phyloP scores from a whole-genome alignment of 2,797 vertebrate species.

The Crenichthys baileyi region DNA sequence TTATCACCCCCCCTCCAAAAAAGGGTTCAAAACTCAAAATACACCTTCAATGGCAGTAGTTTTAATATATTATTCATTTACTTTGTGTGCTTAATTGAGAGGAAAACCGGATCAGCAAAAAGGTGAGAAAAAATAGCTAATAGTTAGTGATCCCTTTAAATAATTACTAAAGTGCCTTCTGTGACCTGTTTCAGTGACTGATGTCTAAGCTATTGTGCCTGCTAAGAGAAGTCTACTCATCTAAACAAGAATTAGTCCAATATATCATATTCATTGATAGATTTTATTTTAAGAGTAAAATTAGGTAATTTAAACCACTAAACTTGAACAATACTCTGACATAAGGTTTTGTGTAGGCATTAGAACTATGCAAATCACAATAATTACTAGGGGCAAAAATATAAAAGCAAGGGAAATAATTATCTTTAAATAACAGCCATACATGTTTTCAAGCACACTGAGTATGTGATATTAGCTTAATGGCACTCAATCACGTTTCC shows the following conservation, averaged over 20 bases:
- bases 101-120: conserved; percentile 78
- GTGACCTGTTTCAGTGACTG: conserved; percentile 54
- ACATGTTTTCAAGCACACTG: conserved; percentile 25
- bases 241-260: conserved; percentile 45
- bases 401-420: conserved; percentile 32
- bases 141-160: conserved; percentile 73
- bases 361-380: conserved; percentile 28
- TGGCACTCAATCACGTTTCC: conserved; percentile 38
- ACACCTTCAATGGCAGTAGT: conserved; percentile 34
- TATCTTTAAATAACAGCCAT: conserved; percentile 39
- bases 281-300: conserved; percentile 27
- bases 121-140: conserved; percentile 73
- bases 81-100: conserved; percentile 74
- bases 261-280: neutral
- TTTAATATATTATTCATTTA: conserved; percentile 58
- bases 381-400: conserved; percentile 27
- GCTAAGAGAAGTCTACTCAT: conserved; percentile 52
- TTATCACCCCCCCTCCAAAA: neutral
- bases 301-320: conserved; percentile 34
- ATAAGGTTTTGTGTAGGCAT: conserved; percentile 34
- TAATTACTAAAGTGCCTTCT: conserved; percentile 64
- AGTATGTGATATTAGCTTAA: conserved; percentile 34
- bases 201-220: conserved; percentile 42
- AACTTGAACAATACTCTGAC: conserved; percentile 8
- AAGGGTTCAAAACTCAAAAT: conserved; percentile 53